Percentiles rank a stretch among this genome's conserved stretches.
Conservation (phyloP, 2,113 vertebrate species). For the Perognathus longimembris region DNA sequence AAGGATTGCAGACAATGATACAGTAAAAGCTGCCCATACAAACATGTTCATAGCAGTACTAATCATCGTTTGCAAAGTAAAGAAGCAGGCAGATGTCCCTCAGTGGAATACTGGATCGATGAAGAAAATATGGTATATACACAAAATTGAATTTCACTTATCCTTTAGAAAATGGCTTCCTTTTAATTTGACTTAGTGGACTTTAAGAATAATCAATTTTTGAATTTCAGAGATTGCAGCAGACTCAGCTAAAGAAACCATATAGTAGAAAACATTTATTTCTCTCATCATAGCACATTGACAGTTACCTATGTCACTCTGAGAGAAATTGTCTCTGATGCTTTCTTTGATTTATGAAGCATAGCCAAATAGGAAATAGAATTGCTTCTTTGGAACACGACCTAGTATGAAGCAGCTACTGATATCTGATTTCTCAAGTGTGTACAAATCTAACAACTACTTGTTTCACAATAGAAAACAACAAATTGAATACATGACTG, state of each 20-base stretch:
- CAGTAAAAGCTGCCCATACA: too few species aligned
- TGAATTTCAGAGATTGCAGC: not conserved
- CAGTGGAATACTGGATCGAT: too few species aligned
- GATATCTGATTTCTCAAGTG: constrained; percentile 42
- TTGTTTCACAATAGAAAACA: constrained; percentile 19
- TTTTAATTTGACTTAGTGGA: not conserved
- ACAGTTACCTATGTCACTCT: not conserved
- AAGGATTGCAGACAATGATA: too few species aligned
- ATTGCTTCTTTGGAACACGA: constrained; percentile 14
- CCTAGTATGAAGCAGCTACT: not conserved
- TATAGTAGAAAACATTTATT: not conserved
- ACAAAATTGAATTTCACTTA: too few species aligned
- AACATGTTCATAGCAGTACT: too few species aligned
- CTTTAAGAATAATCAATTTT: not conserved
- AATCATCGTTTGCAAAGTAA: too few species aligned
- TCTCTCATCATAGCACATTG: not conserved
- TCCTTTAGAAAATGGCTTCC: too few species aligned
- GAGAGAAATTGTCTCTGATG: constrained; percentile 17
- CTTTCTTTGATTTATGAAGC: constrained; percentile 27
- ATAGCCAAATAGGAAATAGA: constrained; percentile 20
- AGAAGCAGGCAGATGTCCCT: too few species aligned
- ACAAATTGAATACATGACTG: constrained; percentile 20
- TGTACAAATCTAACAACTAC: constrained; percentile 32
- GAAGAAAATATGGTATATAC: too few species aligned
- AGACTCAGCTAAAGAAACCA: not conserved